phyloP scores from a whole-genome alignment of 2,888 invertebrate species.

The Lasioglossum calceatum region DNA sequence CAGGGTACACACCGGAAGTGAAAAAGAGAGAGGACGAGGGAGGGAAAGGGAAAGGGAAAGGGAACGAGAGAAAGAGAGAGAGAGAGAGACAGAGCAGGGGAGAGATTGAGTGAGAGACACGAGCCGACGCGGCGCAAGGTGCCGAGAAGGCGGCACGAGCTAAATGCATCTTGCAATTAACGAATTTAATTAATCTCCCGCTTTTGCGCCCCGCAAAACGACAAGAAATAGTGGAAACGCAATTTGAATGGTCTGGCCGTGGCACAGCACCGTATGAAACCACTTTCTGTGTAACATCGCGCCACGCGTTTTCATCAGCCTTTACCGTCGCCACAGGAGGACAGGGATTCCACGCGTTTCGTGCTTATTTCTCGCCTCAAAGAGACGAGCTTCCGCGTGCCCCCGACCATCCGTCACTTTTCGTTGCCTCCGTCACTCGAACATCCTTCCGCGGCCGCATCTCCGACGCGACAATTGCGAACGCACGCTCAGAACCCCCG shows the following conservation, averaged over 20 bases:
- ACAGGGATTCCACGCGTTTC: slow-evolving; percentile 60
- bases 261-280: slow-evolving; percentile 62
- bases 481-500: neutral
- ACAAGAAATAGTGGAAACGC: slow-evolving; percentile 80
- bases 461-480: slow-evolving; percentile 9
- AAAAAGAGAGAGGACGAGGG: neutral
- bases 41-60: neutral
- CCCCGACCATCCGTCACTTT: slow-evolving; percentile 36
- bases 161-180: slow-evolving; percentile 83
- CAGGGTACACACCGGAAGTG: slow-evolving; percentile 9
- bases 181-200: slow-evolving; percentile 83
- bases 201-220: slow-evolving; percentile 74
- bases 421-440: slow-evolving; percentile 10
- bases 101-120: slow-evolving; percentile 9
- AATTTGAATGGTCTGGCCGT: slow-evolving; percentile 75
- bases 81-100: neutral
- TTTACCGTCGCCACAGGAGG: slow-evolving; percentile 43
- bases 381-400: slow-evolving; percentile 40
- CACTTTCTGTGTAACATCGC: slow-evolving; percentile 70
- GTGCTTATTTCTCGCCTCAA: slow-evolving; percentile 56
- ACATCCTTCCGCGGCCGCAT: neutral
- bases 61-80: no score
- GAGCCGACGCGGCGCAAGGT: neutral
- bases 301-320: slow-evolving; percentile 55
- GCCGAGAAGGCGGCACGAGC: slow-evolving; percentile 53